Evolutionary conservation across 35 echinoderm and acorn worm genomes (phyloP), one percentile per base, ranked within the genome.

Genomic region (Lytechinus variegatus): DNA sequence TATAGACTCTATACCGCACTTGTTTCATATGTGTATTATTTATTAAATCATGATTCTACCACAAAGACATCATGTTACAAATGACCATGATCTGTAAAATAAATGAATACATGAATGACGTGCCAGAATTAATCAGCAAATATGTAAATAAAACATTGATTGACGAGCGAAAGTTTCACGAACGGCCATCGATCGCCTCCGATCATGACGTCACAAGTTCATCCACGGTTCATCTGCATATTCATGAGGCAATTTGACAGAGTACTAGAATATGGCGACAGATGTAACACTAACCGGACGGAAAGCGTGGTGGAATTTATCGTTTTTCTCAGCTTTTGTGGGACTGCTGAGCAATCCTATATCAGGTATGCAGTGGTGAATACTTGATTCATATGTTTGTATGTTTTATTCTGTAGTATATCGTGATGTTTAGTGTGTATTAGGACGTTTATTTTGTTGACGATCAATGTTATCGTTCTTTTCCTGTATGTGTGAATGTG

Each of bases 261-360:
- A 93, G 92, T 93, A 93, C 92, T 93, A 57, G 52, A 93, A 93
- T 93, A 93, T 93, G 92, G 92, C 92, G 92, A 93, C 92, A 93
- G 92, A 93, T 93, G 92, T 93, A 93, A 93, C 92, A 57, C 54
- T 93, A 57, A 93, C 92, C 53, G 92, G 92, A 93, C 92, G 92
- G 56, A 93, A 93, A 93, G 92, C 92, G 92, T 93, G 92, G 92
- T 55, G 92, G 92, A 93, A 93, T 93, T 93, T 93, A 93, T 57
- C 92, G 13, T 54, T 93, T 93, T 93, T 93, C 92, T 93, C 92
- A 93, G 92, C 92, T 54, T 93, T 54, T 57, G 52, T 93, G 55
- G 92, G 92, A 93, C 92, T 93, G 52, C 54, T 93, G 13, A 93
- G 92, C 92, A 93, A 54, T 56, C 52, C 92, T 57, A 9, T 57